Base-by-base conservation (phyloP, 2,888 invertebrate genomes). In the Phania funesta region DNA sequence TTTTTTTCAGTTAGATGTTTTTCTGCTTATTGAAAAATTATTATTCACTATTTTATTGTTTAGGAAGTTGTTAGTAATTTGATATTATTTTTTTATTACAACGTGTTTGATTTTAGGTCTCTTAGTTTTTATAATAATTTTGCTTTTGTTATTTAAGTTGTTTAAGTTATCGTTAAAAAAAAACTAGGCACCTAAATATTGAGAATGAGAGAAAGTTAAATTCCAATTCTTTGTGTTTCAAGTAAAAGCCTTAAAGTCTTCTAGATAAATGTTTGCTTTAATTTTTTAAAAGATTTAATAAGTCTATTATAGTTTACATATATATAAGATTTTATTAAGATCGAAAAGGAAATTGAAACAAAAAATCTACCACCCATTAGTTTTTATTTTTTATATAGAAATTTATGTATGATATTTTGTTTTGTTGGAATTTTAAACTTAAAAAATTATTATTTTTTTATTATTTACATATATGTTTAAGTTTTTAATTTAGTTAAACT, bases 391-490 rank as follows among this genome's bases (percentile, higher is more conserved):
- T 5, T n/a, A n/a, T n/a, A n/a, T 35, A 41, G 22, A 16, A 46
- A 38, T 18, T 60, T 60, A 24, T 41, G 5, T 60, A 24, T 41
- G 5, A 46, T 48, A 41, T 52, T 24, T 64, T 32, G 16, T 22
- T 5, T 56, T 60, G 18, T 26, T 50, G 16, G 11, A 13, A 11
- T 32, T 52, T 46, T 13, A 13, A 29, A 11, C 50, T 70, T 60
- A 11, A 26, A 50, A 44, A 74, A 54, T 22, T 9, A 54, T 22
- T 8, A 22, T 16, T 56, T 38, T 44, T 71, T 60, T 73, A 26
- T 65, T 77, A 75, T 77, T 44, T 74, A 82, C 74, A 82, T 64
- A 58, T 20, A 11, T 62, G 29, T 75, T 71, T 62, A 41, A 5
- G 20, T 41, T 60, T 62, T 60, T 48, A 20, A 8, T 22, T 48